Conservation (phyloP, 2,797 vertebrate genomes). For the Lepilemur ruficaudatus region DNA sequence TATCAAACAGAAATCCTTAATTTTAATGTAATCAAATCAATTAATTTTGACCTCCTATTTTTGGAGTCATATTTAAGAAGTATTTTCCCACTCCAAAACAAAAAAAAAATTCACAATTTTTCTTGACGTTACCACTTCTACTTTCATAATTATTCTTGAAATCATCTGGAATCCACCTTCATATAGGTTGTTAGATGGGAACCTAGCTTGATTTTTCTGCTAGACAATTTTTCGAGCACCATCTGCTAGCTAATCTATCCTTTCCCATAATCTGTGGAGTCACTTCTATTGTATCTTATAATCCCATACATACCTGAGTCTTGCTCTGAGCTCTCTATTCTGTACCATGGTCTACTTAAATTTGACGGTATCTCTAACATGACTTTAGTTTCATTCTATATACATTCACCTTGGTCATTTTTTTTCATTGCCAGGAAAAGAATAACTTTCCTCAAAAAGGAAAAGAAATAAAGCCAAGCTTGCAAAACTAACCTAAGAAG, state of each 20-base stretch:
- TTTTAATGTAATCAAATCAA: not conserved
- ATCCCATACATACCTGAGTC: not conserved
- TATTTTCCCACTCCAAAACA: not conserved
- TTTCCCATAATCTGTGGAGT: not conserved
- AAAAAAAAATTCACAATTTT: not conserved
- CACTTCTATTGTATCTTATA: not conserved
- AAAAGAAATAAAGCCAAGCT: not conserved
- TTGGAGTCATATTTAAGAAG: not conserved
- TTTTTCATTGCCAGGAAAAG: not conserved
- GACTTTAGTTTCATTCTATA: not conserved
- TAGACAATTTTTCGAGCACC: not conserved
- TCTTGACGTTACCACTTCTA: not conserved
- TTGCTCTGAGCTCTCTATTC: not conserved
- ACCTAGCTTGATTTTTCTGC: not conserved
- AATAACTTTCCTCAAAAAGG: not conserved
- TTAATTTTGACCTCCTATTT: not conserved
- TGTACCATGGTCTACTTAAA: not conserved
- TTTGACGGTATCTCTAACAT: not conserved
- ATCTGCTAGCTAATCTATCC: not conserved
- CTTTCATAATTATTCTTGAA: not conserved
- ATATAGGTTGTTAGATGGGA: not conserved
- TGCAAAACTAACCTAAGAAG: not conserved
- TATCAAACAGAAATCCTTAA: not conserved
- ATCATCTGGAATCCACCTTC: not conserved
- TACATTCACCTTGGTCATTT: not conserved